These are phyloP conservation scores for Cepphus grylle DNA, from an alignment of 2,113 vertebrate species.

Conservation along the genomic window DNA sequence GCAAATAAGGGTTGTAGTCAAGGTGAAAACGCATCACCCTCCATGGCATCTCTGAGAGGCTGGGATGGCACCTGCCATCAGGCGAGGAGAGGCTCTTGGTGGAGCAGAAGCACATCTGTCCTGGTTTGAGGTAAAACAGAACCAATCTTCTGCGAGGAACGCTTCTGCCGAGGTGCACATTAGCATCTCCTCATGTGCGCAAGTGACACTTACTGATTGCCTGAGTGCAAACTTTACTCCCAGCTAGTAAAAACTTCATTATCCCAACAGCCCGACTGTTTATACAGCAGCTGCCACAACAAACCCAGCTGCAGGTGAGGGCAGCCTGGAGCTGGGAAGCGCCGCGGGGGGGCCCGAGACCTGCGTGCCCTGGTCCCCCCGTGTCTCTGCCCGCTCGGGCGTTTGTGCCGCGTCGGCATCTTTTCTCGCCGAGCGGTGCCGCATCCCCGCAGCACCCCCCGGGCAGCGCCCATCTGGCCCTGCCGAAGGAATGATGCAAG, in stretches of 20 bases:
- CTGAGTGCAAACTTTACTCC: background rate
- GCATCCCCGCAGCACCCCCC: background rate
- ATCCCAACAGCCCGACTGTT: background rate
- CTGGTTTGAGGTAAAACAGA: too few relatives aligned
- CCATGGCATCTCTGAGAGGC: background rate
- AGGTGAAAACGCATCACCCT: background rate
- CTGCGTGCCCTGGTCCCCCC: background rate
- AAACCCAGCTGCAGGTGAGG: background rate
- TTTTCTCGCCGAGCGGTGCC: background rate
- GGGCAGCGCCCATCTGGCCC: background rate
- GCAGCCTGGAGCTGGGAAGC: background rate
- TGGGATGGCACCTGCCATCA: background rate
- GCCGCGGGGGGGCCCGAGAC: background rate
- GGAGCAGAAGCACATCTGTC: background rate
- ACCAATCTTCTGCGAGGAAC: background rate
- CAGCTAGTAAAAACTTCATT: background rate
- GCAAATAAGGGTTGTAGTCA: background rate
- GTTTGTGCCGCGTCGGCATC: background rate
- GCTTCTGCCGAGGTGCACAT: background rate
- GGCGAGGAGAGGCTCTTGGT: background rate
- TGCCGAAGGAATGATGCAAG: background rate
- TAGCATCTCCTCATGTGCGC: rapidly evolving
- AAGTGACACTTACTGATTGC: background rate
- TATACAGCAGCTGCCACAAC: background rate
- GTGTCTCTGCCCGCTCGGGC: rapidly evolving